Conservation (phyloP, 2,888 invertebrate genomes). For the Andrena marginata region DNA sequence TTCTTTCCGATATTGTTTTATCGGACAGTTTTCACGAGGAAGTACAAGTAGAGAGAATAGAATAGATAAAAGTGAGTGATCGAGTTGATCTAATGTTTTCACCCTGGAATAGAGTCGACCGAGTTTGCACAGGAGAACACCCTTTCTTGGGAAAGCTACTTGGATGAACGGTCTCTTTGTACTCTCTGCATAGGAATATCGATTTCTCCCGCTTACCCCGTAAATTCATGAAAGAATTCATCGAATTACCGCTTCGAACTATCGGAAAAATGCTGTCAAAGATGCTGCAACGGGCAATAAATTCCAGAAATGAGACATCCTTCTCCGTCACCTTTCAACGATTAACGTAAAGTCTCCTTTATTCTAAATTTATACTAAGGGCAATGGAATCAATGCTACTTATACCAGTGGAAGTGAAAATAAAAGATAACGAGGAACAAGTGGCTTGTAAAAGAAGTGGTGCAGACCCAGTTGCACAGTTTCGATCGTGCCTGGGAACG, state of each 20-base stretch:
- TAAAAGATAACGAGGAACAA: neutral
- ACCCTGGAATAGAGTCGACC: conserved; percentile 60
- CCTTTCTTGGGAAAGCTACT: conserved; percentile 32
- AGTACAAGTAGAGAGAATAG: conserved; percentile 35
- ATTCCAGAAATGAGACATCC: too few relatives aligned
- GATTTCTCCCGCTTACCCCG: neutral
- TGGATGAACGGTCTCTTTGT: conserved; percentile 5
- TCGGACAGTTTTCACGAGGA: conserved; percentile 58
- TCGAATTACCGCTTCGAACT: neutral
- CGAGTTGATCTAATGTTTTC: conserved; percentile 67
- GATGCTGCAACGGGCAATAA: too few relatives aligned
- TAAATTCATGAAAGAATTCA: neutral
- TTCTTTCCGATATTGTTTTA: conserved; percentile 64
- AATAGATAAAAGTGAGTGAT: conserved; percentile 54
- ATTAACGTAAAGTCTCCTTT: too few relatives aligned
- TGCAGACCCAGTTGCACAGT: neutral
- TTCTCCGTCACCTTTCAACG: too few relatives aligned
- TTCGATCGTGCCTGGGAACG: conserved; percentile 4
- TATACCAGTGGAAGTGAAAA: neutral
- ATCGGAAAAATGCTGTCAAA: too few relatives aligned
- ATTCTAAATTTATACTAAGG: neutral
- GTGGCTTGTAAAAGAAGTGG: neutral
- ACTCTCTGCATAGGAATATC: neutral
- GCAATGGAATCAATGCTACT: neutral
- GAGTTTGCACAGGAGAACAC: conserved; percentile 46